A percentile compares a stretch with the other conserved stretches of the same genome.
Evolutionary conservation across 2,113 vertebrate genomes (phyloP).

Genomic region (Macroglossus sobrinus): DNA sequence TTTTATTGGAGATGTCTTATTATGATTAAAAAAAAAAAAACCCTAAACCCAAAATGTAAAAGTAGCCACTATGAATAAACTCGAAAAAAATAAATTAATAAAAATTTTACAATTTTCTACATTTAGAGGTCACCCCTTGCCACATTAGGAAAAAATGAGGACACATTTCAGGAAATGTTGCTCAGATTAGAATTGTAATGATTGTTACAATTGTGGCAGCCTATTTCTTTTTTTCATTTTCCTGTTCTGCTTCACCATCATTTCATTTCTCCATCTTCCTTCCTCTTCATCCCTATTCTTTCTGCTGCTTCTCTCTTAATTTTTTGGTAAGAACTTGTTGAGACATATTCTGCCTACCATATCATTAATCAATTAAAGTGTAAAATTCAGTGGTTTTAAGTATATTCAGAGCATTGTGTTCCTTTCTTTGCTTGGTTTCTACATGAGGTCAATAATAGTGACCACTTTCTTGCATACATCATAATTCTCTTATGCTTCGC

Average conservation of each 20-base stretch:
- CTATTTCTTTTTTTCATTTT: background rate
- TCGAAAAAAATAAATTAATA: background rate
- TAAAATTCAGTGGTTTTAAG: background rate
- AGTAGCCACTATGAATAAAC: background rate
- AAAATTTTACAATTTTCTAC: background rate
- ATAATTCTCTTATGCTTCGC: background rate
- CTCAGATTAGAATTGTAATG: background rate
- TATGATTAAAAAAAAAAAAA: background rate
- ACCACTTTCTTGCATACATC: background rate
- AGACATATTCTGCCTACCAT: background rate
- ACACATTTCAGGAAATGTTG: background rate
- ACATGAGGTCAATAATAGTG: background rate
- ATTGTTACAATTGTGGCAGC: background rate
- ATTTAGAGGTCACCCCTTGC: background rate
- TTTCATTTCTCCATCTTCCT: background rate
- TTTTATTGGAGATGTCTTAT: background rate
- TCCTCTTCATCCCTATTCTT: background rate
- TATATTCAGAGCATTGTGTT: background rate
- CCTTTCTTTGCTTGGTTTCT: background rate
- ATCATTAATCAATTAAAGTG: background rate
- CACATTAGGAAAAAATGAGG: background rate
- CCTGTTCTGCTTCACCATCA: background rate
- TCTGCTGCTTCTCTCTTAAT: background rate
- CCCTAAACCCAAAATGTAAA: background rate
- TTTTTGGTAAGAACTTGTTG: background rate